Conservation (phyloP, 2,113 vertebrate genomes). For the Tupaia tana region DNA sequence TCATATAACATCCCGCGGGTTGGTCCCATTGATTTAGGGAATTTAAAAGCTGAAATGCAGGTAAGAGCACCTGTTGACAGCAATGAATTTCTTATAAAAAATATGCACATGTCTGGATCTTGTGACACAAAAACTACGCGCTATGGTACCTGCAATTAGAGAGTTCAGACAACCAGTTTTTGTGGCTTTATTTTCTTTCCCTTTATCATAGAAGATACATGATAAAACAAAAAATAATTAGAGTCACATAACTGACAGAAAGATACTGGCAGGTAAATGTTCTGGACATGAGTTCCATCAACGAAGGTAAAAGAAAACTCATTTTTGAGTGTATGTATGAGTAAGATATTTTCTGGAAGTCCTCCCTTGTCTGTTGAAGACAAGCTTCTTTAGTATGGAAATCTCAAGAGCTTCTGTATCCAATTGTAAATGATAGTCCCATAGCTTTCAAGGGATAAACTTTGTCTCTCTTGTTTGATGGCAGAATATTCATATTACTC, state of each 20-base stretch:
- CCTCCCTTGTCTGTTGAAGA: too few species aligned
- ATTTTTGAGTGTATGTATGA: background rate
- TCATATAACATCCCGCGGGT: rapidly evolving
- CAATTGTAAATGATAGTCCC: too few species aligned
- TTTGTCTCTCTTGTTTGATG: too few species aligned
- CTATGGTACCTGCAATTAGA: background rate
- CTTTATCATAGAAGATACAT: background rate
- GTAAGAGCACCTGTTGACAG: background rate
- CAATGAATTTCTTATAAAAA: background rate
- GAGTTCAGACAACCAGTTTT: background rate
- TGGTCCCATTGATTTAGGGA: background rate
- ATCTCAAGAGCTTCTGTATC: too few species aligned
- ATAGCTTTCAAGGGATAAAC: too few species aligned
- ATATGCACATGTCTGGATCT: background rate
- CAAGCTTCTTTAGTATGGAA: too few species aligned
- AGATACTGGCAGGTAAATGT: background rate
- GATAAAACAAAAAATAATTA: background rate
- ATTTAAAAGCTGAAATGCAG: background rate
- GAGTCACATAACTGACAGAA: background rate
- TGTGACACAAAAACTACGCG: background rate
- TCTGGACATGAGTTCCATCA: background rate
- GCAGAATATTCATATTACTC: too few species aligned
- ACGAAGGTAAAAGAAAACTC: background rate
- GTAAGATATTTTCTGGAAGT: background rate
- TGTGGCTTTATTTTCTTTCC: background rate